Base-by-base conservation (phyloP, 2,888 invertebrate species). In the Xanthorhoe designata region DNA sequence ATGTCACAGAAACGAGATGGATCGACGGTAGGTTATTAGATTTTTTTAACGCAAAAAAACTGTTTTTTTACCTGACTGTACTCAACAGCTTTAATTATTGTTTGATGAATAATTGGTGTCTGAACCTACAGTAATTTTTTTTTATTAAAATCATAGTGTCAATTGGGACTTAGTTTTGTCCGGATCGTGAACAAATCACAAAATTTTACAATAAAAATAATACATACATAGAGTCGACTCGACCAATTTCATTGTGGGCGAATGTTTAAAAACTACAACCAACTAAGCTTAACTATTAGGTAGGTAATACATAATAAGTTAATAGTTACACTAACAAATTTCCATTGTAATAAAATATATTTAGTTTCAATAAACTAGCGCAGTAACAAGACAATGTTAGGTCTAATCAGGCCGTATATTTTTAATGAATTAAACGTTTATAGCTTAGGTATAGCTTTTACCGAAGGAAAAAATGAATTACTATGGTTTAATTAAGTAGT, bases 241-340 rank as follows among this genome's bases (percentile, higher is more conserved):
- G 19, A 35, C 50, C 50, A 50, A 47, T 45, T 54, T 24, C 1
- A 24, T 13, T 13, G 17, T 29, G 24, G 56, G 17, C 29, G n/a
- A 29, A 24, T 45, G 24, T 52, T 68, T 58, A 70, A 75, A 69
- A 72, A 49, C 70, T 59, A 69, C 60, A 73, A 71, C 62, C 68
- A 68, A 71, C 68, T 64, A 64, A 66, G 56, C 52, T 64, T 71
- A 68, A 24, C 50, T 67, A 68, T 24, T 63, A 9, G 10, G 2
- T 32, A 38, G 38, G 9, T 38, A 9, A 38, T 38, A 38, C 2
- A 38, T 42, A 42, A 13, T 42, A 42, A 13, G 38, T 42, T 3
- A 42, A 42, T 42, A 13, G 13, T 13, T 42, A 42, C 38, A 13
- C 38, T 13, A 42, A 2, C 38, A 3, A 13, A 42, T 42, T 13